Evolutionary conservation across 2,888 invertebrate species (phyloP).

Genomic region (Lycia hirtaria): DNA sequence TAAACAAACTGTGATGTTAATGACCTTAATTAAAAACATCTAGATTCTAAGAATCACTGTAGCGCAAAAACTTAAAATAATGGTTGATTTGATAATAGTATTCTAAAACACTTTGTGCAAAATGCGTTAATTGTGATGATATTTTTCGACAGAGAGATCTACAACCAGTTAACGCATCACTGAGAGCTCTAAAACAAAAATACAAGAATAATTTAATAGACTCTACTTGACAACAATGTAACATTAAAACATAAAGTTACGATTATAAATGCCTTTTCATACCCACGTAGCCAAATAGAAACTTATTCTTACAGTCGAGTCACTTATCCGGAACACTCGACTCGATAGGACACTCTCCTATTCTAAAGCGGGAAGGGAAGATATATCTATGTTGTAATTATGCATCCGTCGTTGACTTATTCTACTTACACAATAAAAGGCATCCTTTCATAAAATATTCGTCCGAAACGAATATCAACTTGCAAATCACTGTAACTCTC

Average conservation of each 20-base stretch:
- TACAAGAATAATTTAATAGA: conserved; percentile 81
- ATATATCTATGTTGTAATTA: conserved; percentile 69
- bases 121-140: conserved; percentile 44
- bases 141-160: conserved; percentile 46
- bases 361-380: conserved; percentile 66
- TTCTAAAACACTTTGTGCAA: conserved; percentile 44
- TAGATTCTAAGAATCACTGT: conserved; percentile 46
- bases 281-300: conserved; percentile 67
- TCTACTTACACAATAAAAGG: conserved; percentile 82
- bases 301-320: conserved; percentile 57
- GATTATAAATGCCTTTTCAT: conserved; percentile 76
- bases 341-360: conserved; percentile 61
- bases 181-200: conserved; percentile 60
- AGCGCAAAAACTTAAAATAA: conserved; percentile 41
- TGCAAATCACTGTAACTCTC: conserved; percentile 71
- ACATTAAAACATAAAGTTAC: conserved; percentile 72
- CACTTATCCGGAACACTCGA: conserved; percentile 50
- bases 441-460: conserved; percentile 77
- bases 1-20: conserved; percentile 32
- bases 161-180: conserved; percentile 49
- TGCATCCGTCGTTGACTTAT: conserved; percentile 67
- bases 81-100: conserved; percentile 39
- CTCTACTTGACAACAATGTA: conserved; percentile 80
- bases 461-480: conserved; percentile 59
- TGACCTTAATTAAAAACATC: conserved; percentile 40